Evolutionary conservation across 2,888 invertebrate genomes (phyloP), one percentile per base, ranked within the genome.

Genomic region (Crioceris asparagi): DNA sequence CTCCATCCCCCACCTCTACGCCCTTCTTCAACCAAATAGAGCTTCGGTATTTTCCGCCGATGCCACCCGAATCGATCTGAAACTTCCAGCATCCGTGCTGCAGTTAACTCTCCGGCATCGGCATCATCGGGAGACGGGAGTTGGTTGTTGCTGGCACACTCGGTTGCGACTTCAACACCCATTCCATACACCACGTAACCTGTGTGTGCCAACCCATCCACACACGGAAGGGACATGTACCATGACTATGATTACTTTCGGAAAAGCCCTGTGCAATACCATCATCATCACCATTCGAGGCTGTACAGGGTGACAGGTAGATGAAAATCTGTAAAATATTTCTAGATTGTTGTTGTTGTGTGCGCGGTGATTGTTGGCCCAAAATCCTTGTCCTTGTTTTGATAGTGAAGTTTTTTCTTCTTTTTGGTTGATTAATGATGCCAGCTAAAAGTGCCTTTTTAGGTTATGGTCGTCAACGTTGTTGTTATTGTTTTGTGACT

Each of bases 161-260:
- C 39, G 36, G 36, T 32, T 21, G 33, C 29, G 38, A 33, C 17
- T 38, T 33, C 15, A 25, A n/a, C 23, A 23, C 14, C n/a, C 35
- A 21, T 5, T 12, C 17, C 32, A 27, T 32, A 17, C 18, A 21
- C 35, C 11, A 17, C 17, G 30, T 18, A 23, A 30, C 23, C n/a
- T n/a, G n/a, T n/a, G n/a, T n/a, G 8, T 12, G 27, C 27, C 32
- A 29, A 19, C 21, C 17, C 23, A 27, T 16, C 35, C 29, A 23
- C 32, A 30, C 26, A 18, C 26, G 43, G 38, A 25, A n/a, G n/a
- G n/a, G n/a, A n/a, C n/a, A 50, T 50, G 50, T 50, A 47, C 41
- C 50, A 50, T 41, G 48, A 45, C 34, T 44, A 36, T 36, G 42
- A 44, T 32, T 48, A 50, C 41, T 48, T 46, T 35, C 39, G 44